Conservation (phyloP, 2,113 vertebrate species). For the Hiodon tergisus region DNA sequence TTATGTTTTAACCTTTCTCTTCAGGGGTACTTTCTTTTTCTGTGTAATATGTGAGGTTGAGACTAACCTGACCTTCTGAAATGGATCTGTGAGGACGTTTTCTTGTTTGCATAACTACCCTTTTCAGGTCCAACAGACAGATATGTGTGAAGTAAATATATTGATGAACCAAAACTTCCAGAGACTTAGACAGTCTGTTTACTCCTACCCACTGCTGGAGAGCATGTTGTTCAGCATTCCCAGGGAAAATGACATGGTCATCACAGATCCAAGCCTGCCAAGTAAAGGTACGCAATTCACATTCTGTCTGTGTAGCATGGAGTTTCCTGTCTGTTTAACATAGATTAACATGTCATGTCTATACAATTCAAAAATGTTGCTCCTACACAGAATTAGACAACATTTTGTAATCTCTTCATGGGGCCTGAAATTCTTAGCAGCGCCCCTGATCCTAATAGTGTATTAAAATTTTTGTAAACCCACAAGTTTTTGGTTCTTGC, state of each 20-base stretch:
- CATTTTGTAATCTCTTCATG: no score
- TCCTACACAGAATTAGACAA: no score
- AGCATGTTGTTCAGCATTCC: constrained; percentile 80
- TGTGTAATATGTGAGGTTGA: not conserved
- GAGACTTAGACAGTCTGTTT: constrained; percentile 73
- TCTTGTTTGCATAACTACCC: not conserved
- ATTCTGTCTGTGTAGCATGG: not conserved
- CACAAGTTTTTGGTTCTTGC: no score
- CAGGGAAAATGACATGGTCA: constrained; percentile 68
- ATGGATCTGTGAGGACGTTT: not conserved
- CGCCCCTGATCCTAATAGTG: no score
- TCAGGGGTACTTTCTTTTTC: no score
- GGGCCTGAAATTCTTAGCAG: no score
- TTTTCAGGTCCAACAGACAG: constrained; percentile 78
- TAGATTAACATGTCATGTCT: no score
- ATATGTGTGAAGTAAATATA: constrained; percentile 81
- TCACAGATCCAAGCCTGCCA: constrained; percentile 71
- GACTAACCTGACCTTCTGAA: not conserved
- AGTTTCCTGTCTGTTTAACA: no score
- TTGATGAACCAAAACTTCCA: constrained; percentile 72
- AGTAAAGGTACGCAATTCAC: constrained; percentile 64
- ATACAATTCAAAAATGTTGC: no score
- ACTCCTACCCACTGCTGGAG: constrained; percentile 72
- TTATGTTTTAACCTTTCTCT: no score
- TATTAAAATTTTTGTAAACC: no score